phyloP scores from a whole-genome alignment of 1,140 invertebrate species.

The Pristionchus pacificus region DNA sequence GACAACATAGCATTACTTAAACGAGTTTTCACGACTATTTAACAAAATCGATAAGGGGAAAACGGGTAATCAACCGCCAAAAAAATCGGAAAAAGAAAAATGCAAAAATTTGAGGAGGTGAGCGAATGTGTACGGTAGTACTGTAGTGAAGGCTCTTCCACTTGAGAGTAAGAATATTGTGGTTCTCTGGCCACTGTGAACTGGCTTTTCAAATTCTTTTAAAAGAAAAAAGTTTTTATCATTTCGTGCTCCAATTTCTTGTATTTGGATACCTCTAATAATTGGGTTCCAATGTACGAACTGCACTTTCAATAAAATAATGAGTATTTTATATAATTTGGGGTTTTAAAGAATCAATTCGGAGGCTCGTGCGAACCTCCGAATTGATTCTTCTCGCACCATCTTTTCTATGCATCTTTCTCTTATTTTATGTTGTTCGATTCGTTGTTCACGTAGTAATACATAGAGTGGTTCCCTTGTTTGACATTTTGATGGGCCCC shows the following conservation, averaged over 20 bases:
- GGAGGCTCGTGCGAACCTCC: too few relatives aligned
- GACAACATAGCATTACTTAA: too few relatives aligned
- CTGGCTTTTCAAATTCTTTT: constrained; percentile 12
- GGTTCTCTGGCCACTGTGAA: not conserved
- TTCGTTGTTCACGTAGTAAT: too few relatives aligned
- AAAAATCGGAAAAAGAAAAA: constrained; percentile 4
- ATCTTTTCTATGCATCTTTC: too few relatives aligned
- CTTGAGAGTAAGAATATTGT: not conserved
- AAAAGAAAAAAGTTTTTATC: constrained; percentile 5
- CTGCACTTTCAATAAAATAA: too few relatives aligned
- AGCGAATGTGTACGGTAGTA: not conserved
- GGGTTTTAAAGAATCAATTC: too few relatives aligned
- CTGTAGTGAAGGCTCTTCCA: not conserved
- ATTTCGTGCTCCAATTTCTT: constrained; percentile 5
- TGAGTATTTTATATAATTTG: too few relatives aligned
- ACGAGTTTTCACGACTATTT: not conserved
- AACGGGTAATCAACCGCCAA: not conserved
- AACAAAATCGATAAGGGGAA: not conserved
- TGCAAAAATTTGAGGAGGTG: not conserved
- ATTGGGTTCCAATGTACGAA: too few relatives aligned
- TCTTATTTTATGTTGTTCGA: too few relatives aligned
- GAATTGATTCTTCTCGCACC: too few relatives aligned
- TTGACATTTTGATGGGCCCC: too few relatives aligned
- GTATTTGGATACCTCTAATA: not conserved
- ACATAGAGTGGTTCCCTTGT: too few relatives aligned